Base-by-base conservation (phyloP, 2,113 vertebrate genomes). In the Neodontobutis hainanensis region DNA sequence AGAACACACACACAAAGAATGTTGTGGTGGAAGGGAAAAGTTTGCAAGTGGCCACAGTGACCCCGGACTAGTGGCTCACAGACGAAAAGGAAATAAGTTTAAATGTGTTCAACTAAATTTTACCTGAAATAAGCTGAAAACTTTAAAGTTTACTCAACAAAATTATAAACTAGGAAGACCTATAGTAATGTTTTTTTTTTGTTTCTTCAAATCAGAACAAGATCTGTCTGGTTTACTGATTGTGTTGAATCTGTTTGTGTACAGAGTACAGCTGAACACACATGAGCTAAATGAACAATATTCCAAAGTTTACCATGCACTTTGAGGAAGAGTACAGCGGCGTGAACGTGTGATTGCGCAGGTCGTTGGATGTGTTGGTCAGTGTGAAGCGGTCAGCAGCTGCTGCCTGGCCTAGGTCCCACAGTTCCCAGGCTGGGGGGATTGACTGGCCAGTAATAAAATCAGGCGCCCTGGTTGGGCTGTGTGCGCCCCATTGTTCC, bases 371-470 rank as follows among this genome's bases (percentile, higher is more conserved):
- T 84, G 88, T 65, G 83, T 84, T 85, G 87, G 92, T 93, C 92
- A 92, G 89, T 76, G 65, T 40, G 66, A 77, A 91, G 89, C 91
- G 91, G 92, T 95, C 93, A 96, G 94, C 97, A 99, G 97, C 97
- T 98, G 97, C 95, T 94, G 94, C 94, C 93, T 96, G 91, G 92
- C 95, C 94, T 90, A 91, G 94, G 94, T 95, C 95, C 95, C 86
- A 91, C 94, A 94, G 95, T 97, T 98, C 95, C 95, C 97, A 96
- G 94, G 95, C 95, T 95, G 90, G 92, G 93, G 92, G 95, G 96
- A 98, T 95, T 98, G 97, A 98, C 97, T 97, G 94, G 95, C 94
- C 93, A 92, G 94, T 97, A 96, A 98, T 98, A 97, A 98, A 98
- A 96, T 96, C 95, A 96, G 94, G 94, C 94, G 93, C 94, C 95